Evolutionary conservation across 92 coral and sea anemone genomes (phyloP).

Genomic region (Pocillopora grandis): DNA sequence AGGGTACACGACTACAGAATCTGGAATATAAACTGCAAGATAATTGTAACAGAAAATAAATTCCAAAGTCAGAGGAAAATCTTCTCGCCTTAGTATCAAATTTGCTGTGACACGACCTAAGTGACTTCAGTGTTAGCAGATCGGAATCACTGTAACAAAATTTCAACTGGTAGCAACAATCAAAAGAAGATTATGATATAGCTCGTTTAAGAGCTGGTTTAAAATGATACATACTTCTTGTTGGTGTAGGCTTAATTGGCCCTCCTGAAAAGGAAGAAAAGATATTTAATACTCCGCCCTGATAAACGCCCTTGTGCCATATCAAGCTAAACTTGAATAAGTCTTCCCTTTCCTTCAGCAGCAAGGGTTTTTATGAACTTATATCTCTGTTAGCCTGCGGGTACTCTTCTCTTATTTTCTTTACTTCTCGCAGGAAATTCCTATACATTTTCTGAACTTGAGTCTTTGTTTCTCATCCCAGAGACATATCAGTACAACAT

Average conservation of each 20-base stretch:
- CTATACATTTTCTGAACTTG: no score
- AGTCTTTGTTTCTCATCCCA: background rate
- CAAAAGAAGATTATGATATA: background rate
- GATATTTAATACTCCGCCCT: background rate
- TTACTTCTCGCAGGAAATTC: no score
- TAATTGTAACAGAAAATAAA: background rate
- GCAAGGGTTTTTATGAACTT: background rate
- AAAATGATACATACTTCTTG: conserved; percentile 13
- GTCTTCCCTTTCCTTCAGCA: background rate
- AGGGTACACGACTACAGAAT: conserved; percentile 58
- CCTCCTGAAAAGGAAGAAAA: background rate
- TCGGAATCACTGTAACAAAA: no score
- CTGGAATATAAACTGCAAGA: conserved; percentile 48
- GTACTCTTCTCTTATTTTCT: no score
- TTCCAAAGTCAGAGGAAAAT: no score
- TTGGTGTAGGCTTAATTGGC: conserved; percentile 29
- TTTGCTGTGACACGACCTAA: no score
- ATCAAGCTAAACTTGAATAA: background rate
- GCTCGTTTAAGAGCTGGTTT: background rate
- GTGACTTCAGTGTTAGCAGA: no score
- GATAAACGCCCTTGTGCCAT: background rate
- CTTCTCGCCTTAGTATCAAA: no score
- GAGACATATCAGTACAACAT: background rate
- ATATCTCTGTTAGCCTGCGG: no score
- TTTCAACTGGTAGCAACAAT: no score